Base-by-base conservation (phyloP, 2,113 vertebrate genomes). In the Ceyx cyanopectus region DNA sequence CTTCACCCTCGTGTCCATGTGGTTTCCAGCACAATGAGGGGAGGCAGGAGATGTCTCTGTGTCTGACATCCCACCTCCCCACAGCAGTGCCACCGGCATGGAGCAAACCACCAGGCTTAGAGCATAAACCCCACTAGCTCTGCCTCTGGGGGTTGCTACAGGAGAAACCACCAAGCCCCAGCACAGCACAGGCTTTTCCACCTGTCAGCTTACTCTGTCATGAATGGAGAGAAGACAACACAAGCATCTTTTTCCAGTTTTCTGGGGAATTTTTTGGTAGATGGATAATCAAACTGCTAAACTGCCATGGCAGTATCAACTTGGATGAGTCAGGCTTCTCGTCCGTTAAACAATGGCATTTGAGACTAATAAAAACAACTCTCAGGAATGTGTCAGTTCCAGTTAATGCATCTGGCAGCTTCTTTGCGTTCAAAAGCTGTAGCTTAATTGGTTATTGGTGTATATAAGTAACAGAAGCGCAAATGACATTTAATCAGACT, bases 1-100 rank as follows among this genome's bases (percentile, higher is more conserved):
- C 8, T 5, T 56, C 51, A 34, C 26, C 17, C 5, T 0, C 0
- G 0, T 3, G 3, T 14, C 22, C 30, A 14, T 0, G 0, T 6
- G 53, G 53, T 16, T 67, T 32, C 4, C 1, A 53, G 30, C 17
- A 14, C 0, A 0, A 26, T 3, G 5, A 1, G 1, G 57, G 14
- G 30, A 56, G 13, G 41, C 58, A 67, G 65, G 34, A 62, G 34
- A 34, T 2, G 34, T 13, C 53, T 56, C 27, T 7, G 18, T 61
- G 45, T 32, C 6, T 14, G 24, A 34, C 46, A n/a, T 12, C 61
- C 46, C 81, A 77, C 46, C 29, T 60, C 20, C 5, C 51, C 2
- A 1, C 30, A 29, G 43, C 19, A 56, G 41, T 5, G 12, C 27
- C 12, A 15, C 51, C 27, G 24, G 50, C 51, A 54, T 10, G 16